These are phyloP conservation scores for pig (Sus scrofa) DNA, from an alignment of 2,113 vertebrate genomes.

Conservation along the genomic window T2T-Sscrofa CM000814.6:88834001-88834500, in stretches of 20 bases:
- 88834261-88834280: not conserved
- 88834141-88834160: not conserved
- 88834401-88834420: not conserved
- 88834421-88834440: not conserved
- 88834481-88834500: not conserved
- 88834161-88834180: not conserved
- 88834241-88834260: not conserved
- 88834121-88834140: not conserved
- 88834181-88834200: rapidly evolving
- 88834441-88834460: not conserved
- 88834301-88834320: not conserved
- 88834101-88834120: not conserved
- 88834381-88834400: not conserved
- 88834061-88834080: not conserved
- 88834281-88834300: not conserved
- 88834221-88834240: not conserved
- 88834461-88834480: not conserved
- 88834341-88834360: not conserved
- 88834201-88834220: not conserved
- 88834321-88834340: not conserved
- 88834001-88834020: not conserved
- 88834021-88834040: not conserved
- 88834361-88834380: not conserved
- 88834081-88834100: not conserved
- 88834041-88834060: not conserved